Percentiles rank a stretch among this genome's conserved stretches.
phyloP scores from a whole-genome alignment of 2,888 invertebrate genomes.

The Portevinia maculata region DNA sequence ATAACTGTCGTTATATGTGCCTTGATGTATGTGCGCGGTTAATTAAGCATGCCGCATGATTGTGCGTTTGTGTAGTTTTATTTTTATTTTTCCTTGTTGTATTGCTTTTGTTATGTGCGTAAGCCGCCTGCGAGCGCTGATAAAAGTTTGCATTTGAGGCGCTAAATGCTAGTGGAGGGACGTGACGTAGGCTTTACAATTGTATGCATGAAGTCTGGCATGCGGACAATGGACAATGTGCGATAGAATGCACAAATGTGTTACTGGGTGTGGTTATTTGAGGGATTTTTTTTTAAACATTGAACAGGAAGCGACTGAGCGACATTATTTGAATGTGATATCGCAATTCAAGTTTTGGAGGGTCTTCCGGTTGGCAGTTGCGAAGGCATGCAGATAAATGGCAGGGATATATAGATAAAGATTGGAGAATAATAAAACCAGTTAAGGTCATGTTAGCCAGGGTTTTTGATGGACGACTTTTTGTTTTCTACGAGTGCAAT shows the following conservation, averaged over 20 bases:
- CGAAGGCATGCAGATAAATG: background rate
- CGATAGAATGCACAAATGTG: slow-evolving; percentile 41
- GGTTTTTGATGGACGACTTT: too few species aligned
- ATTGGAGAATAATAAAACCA: too few species aligned
- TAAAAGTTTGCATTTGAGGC: slow-evolving; percentile 46
- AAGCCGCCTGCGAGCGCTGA: slow-evolving; percentile 20
- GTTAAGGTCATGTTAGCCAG: too few species aligned
- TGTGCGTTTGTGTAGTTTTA: slow-evolving; percentile 40
- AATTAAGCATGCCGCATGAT: slow-evolving; percentile 68
- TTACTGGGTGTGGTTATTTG: slow-evolving; percentile 54
- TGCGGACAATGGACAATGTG: slow-evolving; percentile 36
- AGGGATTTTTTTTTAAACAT: slow-evolving; percentile 18
- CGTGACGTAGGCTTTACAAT: background rate
- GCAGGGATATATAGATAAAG: background rate
- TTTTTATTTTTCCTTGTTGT: slow-evolving; percentile 4
- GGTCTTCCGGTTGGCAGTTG: slow-evolving; percentile 4
- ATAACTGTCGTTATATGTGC: slow-evolving; percentile 35
- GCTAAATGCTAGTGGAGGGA: background rate
- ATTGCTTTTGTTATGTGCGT: slow-evolving; percentile 25
- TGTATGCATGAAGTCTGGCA: too few species aligned
- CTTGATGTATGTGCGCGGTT: slow-evolving; percentile 50
- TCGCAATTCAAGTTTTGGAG: slow-evolving; percentile 2
- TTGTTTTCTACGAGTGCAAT: too few species aligned
- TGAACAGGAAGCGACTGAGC: slow-evolving; percentile 30
- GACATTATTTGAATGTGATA: slow-evolving; percentile 16